Evolutionary conservation across 1,140 invertebrate species (phyloP).

Genomic region (Goniozus legneri): DNA sequence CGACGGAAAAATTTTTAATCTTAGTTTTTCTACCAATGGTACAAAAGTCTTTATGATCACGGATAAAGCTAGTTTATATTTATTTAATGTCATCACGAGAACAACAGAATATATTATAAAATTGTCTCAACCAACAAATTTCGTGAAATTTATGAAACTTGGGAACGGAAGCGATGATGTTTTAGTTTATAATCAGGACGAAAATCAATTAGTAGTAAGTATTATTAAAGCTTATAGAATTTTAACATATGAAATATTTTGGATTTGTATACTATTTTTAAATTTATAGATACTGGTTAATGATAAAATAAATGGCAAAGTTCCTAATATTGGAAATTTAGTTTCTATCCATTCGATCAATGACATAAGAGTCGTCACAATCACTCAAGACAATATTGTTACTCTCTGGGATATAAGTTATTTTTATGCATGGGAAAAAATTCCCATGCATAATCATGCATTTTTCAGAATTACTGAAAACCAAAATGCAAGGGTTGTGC

Average conservation of each 20-base stretch:
- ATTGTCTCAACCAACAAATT: slow-evolving; percentile 18
- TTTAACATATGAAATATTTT: too few species aligned
- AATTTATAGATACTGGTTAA: slow-evolving; percentile 22
- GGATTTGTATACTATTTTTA: slow-evolving; percentile 3
- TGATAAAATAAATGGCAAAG: slow-evolving; percentile 5
- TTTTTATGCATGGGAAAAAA: too few species aligned
- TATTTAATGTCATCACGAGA: slow-evolving; percentile 29
- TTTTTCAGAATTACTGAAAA: too few species aligned
- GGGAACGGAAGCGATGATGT: slow-evolving; percentile 14
- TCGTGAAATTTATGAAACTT: slow-evolving; percentile 30
- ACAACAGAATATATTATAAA: slow-evolving; percentile 15
- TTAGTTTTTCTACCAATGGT: slow-evolving; percentile 31
- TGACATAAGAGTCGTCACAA: slow-evolving; percentile 27
- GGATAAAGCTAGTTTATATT: slow-evolving; percentile 24
- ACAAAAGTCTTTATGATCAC: slow-evolving; percentile 37
- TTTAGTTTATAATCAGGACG: slow-evolving; percentile 30
- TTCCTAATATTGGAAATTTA: slow-evolving; percentile 28
- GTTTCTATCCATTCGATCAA: slow-evolving; percentile 31
- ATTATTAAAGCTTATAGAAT: background rate
- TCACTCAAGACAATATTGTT: slow-evolving; percentile 31
- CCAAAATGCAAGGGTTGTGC: too few species aligned
- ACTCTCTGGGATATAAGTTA: slow-evolving; percentile 32
- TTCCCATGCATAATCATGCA: too few species aligned
- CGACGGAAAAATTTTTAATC: slow-evolving; percentile 33
- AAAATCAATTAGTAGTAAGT: slow-evolving; percentile 28